phyloP scores from a whole-genome alignment of 2,888 invertebrate species.

The Dynastes grantii region DNA sequence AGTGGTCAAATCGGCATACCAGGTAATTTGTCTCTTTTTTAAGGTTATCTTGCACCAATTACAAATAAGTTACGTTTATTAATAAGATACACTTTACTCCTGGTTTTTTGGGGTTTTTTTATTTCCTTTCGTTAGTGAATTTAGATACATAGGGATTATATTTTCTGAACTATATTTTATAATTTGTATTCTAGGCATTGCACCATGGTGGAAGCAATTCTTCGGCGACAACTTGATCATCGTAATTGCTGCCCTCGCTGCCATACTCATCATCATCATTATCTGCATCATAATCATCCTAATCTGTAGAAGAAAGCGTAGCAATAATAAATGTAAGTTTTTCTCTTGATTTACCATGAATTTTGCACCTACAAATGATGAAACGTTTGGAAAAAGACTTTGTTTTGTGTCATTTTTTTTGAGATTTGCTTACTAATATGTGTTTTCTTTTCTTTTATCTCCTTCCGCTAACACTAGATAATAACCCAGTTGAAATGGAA shows the following conservation, averaged over 20 bases:
- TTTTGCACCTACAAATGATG: conserved; percentile 15
- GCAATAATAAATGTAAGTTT: conserved; percentile 87
- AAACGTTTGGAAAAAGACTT: background rate
- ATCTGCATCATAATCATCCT: conserved; percentile 90
- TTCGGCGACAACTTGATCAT: conserved; percentile 87
- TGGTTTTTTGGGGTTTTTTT: conserved; percentile 54
- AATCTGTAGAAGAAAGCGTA: conserved; percentile 87
- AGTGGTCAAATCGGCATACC: conserved; percentile 73
- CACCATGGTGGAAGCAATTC: conserved; percentile 85
- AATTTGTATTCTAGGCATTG: conserved; percentile 75
- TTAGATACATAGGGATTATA: no score
- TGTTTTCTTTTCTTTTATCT: conserved; percentile 56
- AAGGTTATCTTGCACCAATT: conserved; percentile 57
- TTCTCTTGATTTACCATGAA: background rate
- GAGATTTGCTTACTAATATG: conserved; percentile 39
- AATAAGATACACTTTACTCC: conserved; percentile 62
- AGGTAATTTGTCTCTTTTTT: conserved; percentile 65
- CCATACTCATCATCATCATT: conserved; percentile 82
- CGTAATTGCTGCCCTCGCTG: conserved; percentile 80
- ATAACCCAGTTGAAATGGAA: conserved; percentile 86
- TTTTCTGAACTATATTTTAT: no score
- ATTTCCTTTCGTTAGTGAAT: no score
- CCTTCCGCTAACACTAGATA: conserved; percentile 77
- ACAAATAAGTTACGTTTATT: conserved; percentile 47
- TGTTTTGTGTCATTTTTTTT: background rate